Evolutionary conservation across 2,888 invertebrate species (phyloP).

Genomic region (Erynnis tages): DNA sequence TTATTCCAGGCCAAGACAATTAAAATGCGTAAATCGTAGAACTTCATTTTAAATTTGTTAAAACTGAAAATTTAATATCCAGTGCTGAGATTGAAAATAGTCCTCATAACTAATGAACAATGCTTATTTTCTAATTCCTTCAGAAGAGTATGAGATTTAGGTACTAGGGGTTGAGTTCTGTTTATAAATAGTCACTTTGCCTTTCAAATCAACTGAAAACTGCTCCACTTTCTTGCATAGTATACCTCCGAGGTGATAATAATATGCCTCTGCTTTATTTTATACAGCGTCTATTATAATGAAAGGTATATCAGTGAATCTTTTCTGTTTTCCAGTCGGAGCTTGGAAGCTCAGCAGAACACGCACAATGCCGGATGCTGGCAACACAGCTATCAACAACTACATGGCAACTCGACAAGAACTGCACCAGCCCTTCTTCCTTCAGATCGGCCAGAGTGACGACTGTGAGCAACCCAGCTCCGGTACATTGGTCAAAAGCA

Average conservation of each 20-base stretch:
- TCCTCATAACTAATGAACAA: too few relatives aligned
- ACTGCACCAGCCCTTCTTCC: slow-evolving; percentile 56
- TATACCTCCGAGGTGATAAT: too few relatives aligned
- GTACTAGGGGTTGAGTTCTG: too few relatives aligned
- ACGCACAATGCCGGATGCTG: slow-evolving; percentile 41
- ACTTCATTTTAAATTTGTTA: too few relatives aligned
- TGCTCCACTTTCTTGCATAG: too few relatives aligned
- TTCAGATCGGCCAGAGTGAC: slow-evolving; percentile 46
- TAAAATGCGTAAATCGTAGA: too few relatives aligned
- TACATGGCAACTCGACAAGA: slow-evolving; percentile 47
- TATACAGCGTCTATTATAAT: neutral
- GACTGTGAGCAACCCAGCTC: slow-evolving; percentile 62
- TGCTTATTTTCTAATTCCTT: too few relatives aligned
- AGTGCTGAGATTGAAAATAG: too few relatives aligned
- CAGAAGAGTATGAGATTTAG: too few relatives aligned
- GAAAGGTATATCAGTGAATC: neutral
- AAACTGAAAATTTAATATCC: too few relatives aligned
- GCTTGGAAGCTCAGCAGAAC: slow-evolving; percentile 65
- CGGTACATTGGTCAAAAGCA: slow-evolving; percentile 53
- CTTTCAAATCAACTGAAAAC: too few relatives aligned
- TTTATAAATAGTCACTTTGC: too few relatives aligned
- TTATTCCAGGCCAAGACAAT: neutral
- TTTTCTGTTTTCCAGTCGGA: slow-evolving; percentile 49
- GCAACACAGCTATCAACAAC: slow-evolving; percentile 41
- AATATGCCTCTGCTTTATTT: neutral